These are phyloP conservation scores for Leptinotarsa juncta DNA, from an alignment of 2,888 invertebrate species.

Conservation along the genomic window DNA sequence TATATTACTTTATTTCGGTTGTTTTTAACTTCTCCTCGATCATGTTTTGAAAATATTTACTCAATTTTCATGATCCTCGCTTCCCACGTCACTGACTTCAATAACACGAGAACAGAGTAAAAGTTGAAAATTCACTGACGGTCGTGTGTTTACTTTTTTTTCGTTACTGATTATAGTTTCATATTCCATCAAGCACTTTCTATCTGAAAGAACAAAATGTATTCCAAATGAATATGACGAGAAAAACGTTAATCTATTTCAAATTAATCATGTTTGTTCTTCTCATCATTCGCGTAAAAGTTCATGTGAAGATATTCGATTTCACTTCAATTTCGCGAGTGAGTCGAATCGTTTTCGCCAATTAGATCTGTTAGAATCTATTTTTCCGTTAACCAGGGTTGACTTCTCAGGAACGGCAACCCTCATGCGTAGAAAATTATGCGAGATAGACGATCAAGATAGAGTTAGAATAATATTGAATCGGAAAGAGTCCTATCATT, in stretches of 20 bases:
- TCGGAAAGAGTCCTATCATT: no score
- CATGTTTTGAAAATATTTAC: neutral
- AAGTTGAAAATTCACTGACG: conserved; percentile 1
- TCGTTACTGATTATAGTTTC: conserved; percentile 4
- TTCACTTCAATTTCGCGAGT: no score
- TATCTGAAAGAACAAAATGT: neutral
- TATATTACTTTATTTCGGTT: no score
- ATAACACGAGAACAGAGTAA: neutral
- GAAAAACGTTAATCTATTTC: neutral
- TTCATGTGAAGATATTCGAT: no score
- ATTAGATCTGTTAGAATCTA: no score
- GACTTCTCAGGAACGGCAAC: no score
- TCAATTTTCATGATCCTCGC: neutral
- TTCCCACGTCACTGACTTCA: neutral
- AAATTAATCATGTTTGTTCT: neutral
- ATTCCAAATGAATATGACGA: neutral
- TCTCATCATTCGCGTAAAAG: neutral
- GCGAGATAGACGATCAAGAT: no score
- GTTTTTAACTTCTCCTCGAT: no score
- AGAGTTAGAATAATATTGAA: no score
- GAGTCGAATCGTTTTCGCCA: no score
- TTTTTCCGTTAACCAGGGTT: no score
- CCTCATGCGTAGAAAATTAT: no score
- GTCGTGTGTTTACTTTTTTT: conserved; percentile 6
- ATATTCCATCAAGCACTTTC: neutral